Conservation (phyloP, 1,140 invertebrate species). For the Monomorium pharaonis region DNA sequence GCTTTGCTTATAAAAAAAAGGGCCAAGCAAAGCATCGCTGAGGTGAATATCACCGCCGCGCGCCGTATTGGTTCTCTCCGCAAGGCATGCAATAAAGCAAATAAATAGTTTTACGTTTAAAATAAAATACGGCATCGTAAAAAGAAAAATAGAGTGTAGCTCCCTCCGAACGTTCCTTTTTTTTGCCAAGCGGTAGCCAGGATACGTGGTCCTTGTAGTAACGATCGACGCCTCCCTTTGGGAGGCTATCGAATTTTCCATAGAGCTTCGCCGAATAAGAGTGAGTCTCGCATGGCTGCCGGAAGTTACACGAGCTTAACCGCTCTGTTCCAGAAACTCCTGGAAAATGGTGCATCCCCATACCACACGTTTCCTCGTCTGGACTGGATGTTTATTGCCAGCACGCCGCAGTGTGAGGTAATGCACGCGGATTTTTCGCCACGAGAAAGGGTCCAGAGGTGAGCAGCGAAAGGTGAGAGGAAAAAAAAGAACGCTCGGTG, state of each 20-base stretch:
- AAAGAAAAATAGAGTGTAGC: conserved; percentile 33
- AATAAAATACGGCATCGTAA: conserved; percentile 45
- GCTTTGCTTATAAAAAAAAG: conserved; percentile 1
- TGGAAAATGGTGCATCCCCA: conserved; percentile 28
- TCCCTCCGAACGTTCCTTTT: background rate
- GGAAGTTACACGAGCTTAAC: conserved; percentile 62
- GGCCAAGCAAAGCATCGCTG: background rate
- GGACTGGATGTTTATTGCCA: conserved; percentile 54
- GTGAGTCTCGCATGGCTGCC: conserved; percentile 32
- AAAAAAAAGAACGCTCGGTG: background rate
- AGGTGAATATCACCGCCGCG: background rate
- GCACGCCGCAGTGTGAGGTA: conserved; percentile 16
- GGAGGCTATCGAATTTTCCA: conserved; percentile 64
- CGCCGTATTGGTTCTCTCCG: background rate
- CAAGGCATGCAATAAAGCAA: conserved; percentile 31
- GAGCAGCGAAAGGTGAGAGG: background rate
- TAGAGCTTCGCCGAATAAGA: conserved; percentile 48
- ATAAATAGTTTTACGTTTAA: conserved; percentile 57
- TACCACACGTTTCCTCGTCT: conserved; percentile 13
- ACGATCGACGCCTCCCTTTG: conserved; percentile 56
- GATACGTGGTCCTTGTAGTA: conserved; percentile 41
- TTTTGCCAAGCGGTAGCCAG: conserved; percentile 8
- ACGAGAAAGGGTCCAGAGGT: background rate
- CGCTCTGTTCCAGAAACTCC: conserved; percentile 50
- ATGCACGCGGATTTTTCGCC: conserved; percentile 52